phyloP scores from a whole-genome alignment of 2,888 invertebrate species.

The Leucania comma region DNA sequence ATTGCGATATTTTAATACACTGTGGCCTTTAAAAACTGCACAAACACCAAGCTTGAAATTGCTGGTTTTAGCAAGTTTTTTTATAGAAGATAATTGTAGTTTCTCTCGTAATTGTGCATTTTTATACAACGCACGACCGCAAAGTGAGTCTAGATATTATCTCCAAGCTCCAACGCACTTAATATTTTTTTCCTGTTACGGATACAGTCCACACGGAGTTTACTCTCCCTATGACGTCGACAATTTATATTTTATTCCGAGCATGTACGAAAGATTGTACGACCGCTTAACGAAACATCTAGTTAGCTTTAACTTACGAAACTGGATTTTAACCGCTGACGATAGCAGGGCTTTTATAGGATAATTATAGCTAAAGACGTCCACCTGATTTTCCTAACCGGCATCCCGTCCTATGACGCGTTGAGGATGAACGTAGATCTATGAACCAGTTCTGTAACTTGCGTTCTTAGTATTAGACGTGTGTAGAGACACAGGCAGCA shows the following conservation, averaged over 20 bases:
- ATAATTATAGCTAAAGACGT: background rate
- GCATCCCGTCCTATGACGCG: background rate
- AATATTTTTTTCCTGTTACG: conserved; percentile 20
- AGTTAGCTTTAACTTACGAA: conserved; percentile 7
- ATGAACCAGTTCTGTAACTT: background rate
- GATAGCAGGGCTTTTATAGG: background rate
- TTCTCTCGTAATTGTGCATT: background rate
- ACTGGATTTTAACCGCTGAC: conserved; percentile 18
- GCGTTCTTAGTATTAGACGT: background rate
- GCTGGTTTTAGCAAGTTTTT: background rate
- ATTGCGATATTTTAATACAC: no score
- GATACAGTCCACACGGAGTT: conserved; percentile 1
- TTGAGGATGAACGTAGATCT: background rate
- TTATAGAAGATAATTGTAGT: conserved; percentile 1
- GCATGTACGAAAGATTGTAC: background rate
- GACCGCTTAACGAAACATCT: conserved; percentile 2
- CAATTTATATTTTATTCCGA: conserved; percentile 6
- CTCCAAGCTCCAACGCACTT: background rate
- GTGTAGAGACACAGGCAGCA: background rate
- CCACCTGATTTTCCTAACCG: background rate
- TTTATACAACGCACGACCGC: background rate
- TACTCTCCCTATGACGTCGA: conserved; percentile 28
- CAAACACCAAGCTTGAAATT: background rate
- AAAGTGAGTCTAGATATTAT: background rate
- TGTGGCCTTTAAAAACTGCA: no score